Base-by-base conservation (phyloP, 1,140 invertebrate genomes). In the Musca domestica region DNA sequence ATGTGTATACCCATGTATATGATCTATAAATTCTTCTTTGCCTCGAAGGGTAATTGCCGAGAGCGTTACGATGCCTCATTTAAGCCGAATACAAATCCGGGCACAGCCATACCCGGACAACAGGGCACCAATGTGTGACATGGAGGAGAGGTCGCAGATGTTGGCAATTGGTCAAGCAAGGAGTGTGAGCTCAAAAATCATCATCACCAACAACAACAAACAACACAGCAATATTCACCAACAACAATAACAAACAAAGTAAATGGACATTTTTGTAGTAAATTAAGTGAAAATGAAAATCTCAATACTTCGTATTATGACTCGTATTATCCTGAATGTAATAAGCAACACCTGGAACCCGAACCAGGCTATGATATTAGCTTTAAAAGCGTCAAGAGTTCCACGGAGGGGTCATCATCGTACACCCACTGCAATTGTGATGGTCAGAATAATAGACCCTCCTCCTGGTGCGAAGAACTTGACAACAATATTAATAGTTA, bases 1-100 rank as follows among this genome's bases (percentile, higher is more conserved):
- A 85, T 93, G 3, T 96, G 94, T 84, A 98, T 99, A 74, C 95
- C 95, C 17, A 83, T 91, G 25, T 89, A 96, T 74, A 95, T 94
- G 22, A 80, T 95, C 65, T 95, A 92, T 82, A 92, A 94, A 81
- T 85, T 95, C 64, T 76, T 87, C 14, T 72, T 79, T 48, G 87
- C 86, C 9, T 94, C 92, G 2, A 89, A 91, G 41, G 93, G 94
- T 47, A 67, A 68, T 25, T 78, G 73, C 41, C 66, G 71, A 20
- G 63, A 76, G 65, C 71, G 80, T 4, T 15, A 78, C 46, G 70
- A 74, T 27, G 69, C 75, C 34, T 71, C 75, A 3, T 81, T 81
- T 48, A 73, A 76, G 22, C 73, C 77, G 23, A 74, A 77, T 48
- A 69, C 56, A 0, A 69, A 61, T 67, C 74, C 77, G 72, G 73